Conservation (phyloP, 2,113 vertebrate species). For the Pachypanchax playfairii region DNA sequence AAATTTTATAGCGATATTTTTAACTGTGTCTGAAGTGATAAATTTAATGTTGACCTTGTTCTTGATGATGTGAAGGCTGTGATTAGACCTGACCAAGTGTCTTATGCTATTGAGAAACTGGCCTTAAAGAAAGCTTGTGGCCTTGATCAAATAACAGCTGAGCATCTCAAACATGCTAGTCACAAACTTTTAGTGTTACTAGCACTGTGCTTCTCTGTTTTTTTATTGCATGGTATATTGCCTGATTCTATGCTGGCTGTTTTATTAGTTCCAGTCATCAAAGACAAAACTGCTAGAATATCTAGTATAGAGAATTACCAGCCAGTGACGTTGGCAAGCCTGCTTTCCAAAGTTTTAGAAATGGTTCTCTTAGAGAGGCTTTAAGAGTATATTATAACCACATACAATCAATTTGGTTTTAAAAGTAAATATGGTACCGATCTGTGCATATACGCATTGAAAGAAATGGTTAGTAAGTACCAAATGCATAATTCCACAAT, state of each 20-base stretch:
- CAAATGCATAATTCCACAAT: not conserved
- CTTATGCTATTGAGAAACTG: not conserved
- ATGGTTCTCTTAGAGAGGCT: not conserved
- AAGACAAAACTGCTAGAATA: not conserved
- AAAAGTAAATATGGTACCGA: not conserved
- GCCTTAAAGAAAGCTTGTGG: too few relatives aligned
- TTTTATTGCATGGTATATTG: not conserved
- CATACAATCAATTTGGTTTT: slow-evolving; percentile 9
- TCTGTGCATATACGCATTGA: not conserved
- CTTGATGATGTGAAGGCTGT: too few relatives aligned
- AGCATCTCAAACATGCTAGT: too few relatives aligned
- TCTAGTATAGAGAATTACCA: slow-evolving; percentile 1
- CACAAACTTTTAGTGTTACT: not conserved
- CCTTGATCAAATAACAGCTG: not conserved
- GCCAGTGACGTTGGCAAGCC: slow-evolving; percentile 1
- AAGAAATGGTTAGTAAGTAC: too few relatives aligned
- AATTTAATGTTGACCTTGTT: too few relatives aligned
- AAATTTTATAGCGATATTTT: too few relatives aligned
- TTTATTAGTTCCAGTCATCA: slow-evolving; percentile 12
- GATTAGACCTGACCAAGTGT: not conserved
- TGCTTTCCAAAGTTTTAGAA: slow-evolving; percentile 6
- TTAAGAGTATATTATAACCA: not conserved
- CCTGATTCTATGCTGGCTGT: slow-evolving; percentile 6
- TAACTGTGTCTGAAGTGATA: too few relatives aligned
- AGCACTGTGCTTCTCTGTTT: not conserved